Conservation (phyloP, 2,113 vertebrate species). For the Vanacampus margaritifer region DNA sequence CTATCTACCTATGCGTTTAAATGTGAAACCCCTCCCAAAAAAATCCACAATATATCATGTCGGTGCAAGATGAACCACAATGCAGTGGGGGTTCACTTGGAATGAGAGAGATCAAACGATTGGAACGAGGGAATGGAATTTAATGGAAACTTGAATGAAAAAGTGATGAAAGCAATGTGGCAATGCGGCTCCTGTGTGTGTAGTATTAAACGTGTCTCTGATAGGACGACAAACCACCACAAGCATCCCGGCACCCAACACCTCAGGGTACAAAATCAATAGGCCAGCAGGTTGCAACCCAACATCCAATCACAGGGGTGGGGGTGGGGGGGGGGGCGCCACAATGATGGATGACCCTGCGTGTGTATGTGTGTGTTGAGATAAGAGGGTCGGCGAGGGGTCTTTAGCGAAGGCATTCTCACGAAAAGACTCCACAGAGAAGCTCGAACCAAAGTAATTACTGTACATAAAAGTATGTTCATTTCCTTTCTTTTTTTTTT, state of each 20-base stretch:
- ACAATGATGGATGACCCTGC: constrained; percentile 57
- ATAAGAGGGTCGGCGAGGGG: background rate
- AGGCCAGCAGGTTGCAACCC: constrained; percentile 57
- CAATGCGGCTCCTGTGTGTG: background rate
- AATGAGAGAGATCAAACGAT: background rate
- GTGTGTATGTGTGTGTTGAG: constrained; percentile 14
- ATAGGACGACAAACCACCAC: constrained; percentile 19
- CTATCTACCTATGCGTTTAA: background rate
- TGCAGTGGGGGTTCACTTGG: background rate
- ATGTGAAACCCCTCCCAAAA: background rate
- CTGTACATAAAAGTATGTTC: background rate
- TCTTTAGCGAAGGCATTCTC: background rate
- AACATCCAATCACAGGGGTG: constrained; percentile 54
- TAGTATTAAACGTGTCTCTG: constrained; percentile 16
- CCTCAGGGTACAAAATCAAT: constrained; percentile 55
- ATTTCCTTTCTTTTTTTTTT: background rate
- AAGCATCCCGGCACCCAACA: constrained; percentile 32
- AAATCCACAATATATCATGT: background rate
- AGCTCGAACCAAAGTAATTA: constrained; percentile 13
- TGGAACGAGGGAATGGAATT: background rate
- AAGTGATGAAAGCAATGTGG: background rate
- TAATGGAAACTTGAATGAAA: background rate
- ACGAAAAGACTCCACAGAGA: constrained; percentile 2
- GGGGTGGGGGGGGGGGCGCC: too few relatives aligned
- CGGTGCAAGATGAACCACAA: background rate